phyloP scores from a whole-genome alignment of 2,797 vertebrate species.

The Xenops minutus region DNA sequence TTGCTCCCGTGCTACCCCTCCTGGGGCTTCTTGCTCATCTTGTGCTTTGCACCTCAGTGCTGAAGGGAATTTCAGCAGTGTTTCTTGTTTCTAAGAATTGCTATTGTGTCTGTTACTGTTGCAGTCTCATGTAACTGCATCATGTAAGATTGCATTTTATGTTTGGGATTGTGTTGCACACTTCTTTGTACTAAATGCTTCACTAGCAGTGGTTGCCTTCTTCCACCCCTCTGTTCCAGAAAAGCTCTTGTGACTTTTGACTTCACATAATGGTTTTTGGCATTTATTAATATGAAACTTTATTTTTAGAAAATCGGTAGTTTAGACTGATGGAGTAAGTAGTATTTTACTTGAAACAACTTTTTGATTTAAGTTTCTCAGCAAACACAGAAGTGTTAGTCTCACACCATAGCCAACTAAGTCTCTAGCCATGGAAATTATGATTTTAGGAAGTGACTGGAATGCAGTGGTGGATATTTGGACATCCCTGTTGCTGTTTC shows the following conservation, averaged over 20 bases:
- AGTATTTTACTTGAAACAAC: not conserved
- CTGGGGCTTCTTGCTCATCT: not conserved
- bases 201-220: not conserved
- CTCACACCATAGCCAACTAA: not conserved
- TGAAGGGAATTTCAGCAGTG: not conserved
- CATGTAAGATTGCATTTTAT: not conserved
- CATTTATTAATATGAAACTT: not conserved
- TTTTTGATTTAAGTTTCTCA: not conserved
- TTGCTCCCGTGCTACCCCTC: accelerated
- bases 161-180: not conserved
- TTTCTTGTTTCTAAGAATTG: not conserved
- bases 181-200: not conserved
- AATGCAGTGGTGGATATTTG: not conserved
- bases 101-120: not conserved
- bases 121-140: not conserved
- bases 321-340: not conserved
- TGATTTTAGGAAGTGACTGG: not conserved
- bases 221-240: not conserved
- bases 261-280: not conserved
- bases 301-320: not conserved
- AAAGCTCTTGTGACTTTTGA: not conserved
- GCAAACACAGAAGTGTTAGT: not conserved
- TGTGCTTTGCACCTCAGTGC: not conserved
- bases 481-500: not conserved
- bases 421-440: not conserved